Percentiles rank a stretch among this genome's conserved stretches.
phyloP scores from a whole-genome alignment of 2,113 vertebrate species.

The Neotoma lepida region DNA sequence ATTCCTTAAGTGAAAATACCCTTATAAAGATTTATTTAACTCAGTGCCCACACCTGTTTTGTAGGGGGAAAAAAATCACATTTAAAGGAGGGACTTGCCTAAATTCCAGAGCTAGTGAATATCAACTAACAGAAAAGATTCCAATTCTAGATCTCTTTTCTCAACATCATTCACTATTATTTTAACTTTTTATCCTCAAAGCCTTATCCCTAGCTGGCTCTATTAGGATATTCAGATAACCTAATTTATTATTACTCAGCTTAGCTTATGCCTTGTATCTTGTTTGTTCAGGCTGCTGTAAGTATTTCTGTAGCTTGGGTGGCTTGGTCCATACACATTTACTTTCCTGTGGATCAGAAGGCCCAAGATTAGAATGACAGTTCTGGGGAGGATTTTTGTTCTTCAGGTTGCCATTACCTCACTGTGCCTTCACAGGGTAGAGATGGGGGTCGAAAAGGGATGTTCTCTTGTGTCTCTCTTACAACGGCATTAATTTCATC shows the following conservation, averaged over 20 bases:
- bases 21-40: neutral
- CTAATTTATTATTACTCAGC: neutral
- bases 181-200: neutral
- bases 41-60: neutral
- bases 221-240: neutral
- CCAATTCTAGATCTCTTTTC: neutral
- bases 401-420: rapidly evolving
- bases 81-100: neutral
- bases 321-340: neutral
- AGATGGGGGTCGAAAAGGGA: neutral
- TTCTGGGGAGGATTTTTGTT: too few relatives aligned
- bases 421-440: neutral
- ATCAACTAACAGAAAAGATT: neutral
- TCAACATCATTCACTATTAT: neutral
- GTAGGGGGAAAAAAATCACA: neutral
- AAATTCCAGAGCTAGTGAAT: neutral
- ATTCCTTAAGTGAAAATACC: neutral
- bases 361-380: neutral
- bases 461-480: neutral
- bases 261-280: neutral
- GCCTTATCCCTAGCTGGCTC: neutral
- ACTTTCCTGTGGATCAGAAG: neutral
- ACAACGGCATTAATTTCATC: neutral
- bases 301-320: neutral
- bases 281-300: neutral